Evolutionary conservation across 64 coral and sea anemone genomes (phyloP), one percentile per base, ranked within the genome.

Genomic region (Exaiptasia diaphana): DNA sequence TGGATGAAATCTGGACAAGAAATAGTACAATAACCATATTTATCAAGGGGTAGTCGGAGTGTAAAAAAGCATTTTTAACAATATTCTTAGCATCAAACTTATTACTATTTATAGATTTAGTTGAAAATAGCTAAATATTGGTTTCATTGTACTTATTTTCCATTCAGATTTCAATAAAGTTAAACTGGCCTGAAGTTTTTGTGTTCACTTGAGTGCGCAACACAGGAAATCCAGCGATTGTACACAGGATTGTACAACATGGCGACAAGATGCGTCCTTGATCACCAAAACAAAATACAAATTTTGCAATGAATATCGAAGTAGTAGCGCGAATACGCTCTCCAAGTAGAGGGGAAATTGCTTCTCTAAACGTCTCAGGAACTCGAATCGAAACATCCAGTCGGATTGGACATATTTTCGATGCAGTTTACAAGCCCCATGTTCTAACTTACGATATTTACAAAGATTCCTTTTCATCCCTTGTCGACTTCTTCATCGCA

Each of bases 321-420:
- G 91, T 94, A 62, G 41, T 94, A 38, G 91, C 91, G 77, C 86
- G 91, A 32, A 55, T 94, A 56, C 38, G 86, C 23, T 80, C 91
- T 20, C 73, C 85, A 2, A 82, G 74, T 88, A 62, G 79, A 37
- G 91, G 91, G 20, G 91, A 94, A 62, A 71, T 68, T 40, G 27
- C 43, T 12, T 73, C 78, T 4, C 37, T 94, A 0, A 89, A 79
- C 14, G 26, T 94, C 22, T 84, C 91, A 17, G 91, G 91, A 39
- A 94, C 80, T 30, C 78, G 91, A 80, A 59, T 94, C 37, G 77
- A 89, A 79, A 67, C 79, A 41, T 65, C 40, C 18, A 52, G 85
- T 85, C 85, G 79, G 37, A 94, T 65, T 42, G 80, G 64, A 33
- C 74, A 84, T 21, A 85, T 76, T 8, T 94, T 94, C 18, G 62